These are phyloP conservation scores for Danio kyathit DNA, from an alignment of 2,797 vertebrate species.

Conservation along the genomic window DNA sequence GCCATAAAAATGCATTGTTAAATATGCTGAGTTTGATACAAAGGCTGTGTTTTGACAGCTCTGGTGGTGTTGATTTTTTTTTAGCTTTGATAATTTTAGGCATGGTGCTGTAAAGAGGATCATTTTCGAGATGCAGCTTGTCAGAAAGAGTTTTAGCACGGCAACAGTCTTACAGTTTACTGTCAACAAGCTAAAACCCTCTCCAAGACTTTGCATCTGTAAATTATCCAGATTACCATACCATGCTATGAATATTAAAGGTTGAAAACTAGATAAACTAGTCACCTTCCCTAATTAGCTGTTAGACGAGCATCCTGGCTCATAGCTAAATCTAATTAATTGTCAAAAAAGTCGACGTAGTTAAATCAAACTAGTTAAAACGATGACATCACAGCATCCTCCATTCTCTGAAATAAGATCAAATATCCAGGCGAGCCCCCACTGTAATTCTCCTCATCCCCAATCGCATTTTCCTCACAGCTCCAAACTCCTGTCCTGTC, in stretches of 20 bases:
- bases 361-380: not conserved
- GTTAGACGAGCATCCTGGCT: not conserved
- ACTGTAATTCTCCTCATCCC: not conserved
- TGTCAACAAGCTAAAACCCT: not conserved
- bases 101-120: conserved; percentile 3
- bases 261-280: not conserved
- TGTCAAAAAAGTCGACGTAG: not conserved
- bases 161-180: not conserved
- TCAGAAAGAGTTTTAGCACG: conserved; percentile 12
- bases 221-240: not conserved
- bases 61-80: not conserved
- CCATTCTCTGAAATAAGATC: not conserved
- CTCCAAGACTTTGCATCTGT: not conserved
- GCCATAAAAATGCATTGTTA: not conserved
- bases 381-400: conserved; percentile 5
- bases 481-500: conserved; percentile 51
- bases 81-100: not conserved
- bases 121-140: not conserved
- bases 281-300: not conserved
- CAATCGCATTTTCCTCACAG: conserved; percentile 12
- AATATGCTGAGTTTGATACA: not conserved
- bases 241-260: not conserved
- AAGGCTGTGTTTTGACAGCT: not conserved
- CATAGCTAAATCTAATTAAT: not conserved
- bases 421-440: conserved; percentile 15